Percentiles rank a stretch among this genome's conserved stretches.
These are phyloP conservation scores for Mythimna loreyi DNA, from an alignment of 2,888 invertebrate genomes.

Conservation along the genomic window DNA sequence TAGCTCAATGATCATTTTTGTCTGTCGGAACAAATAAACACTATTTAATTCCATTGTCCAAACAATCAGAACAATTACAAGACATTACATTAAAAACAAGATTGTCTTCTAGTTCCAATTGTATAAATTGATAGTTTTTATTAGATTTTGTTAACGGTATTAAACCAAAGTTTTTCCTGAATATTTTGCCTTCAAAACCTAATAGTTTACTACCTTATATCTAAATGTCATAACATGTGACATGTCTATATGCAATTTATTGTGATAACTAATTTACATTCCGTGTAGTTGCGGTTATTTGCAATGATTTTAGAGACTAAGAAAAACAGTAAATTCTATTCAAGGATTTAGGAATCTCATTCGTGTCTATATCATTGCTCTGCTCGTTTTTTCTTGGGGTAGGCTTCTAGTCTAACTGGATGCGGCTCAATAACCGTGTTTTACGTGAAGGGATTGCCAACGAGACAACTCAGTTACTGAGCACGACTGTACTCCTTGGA, in stretches of 20 bases:
- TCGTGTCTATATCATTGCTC: not conserved
- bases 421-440: no score
- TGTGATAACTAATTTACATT: constrained; percentile 25
- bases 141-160: not conserved
- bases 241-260: not conserved
- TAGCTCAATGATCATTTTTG: no score
- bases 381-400: no score
- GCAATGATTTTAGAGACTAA: not conserved
- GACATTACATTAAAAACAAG: constrained; percentile 1
- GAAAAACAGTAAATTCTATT: not conserved
- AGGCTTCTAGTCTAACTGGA: no score
- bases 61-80: constrained; percentile 4
- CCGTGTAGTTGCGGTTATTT: constrained; percentile 16
- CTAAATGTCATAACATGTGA: constrained; percentile 19
- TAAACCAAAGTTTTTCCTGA: constrained; percentile 13
- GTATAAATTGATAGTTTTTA: constrained; percentile 12
- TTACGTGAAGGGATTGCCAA: no score
- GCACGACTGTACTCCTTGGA: no score
- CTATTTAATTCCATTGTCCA: not conserved
- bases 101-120: not conserved
- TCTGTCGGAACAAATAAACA: no score
- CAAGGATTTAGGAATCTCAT: constrained; percentile 15
- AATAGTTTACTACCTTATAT: constrained; percentile 21
- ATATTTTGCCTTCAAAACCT: constrained; percentile 31
- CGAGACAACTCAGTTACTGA: no score